phyloP scores from a whole-genome alignment of 2,797 vertebrate species.

The Tragelaphus eurycerus region DNA sequence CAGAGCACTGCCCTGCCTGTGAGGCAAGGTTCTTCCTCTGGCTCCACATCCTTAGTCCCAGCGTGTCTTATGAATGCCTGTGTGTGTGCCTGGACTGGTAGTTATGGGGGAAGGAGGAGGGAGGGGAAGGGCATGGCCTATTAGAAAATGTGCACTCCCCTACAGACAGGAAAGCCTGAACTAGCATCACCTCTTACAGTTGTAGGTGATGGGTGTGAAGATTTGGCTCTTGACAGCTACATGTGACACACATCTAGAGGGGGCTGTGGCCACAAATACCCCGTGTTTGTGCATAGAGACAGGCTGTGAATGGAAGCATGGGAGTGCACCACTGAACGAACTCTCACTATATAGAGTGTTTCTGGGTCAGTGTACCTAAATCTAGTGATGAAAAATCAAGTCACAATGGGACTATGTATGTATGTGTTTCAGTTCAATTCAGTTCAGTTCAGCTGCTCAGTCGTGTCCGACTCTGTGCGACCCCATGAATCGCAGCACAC shows the following conservation, averaged over 20 bases:
- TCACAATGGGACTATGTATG: background rate
- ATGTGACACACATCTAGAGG: background rate
- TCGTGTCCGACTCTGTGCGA: no score
- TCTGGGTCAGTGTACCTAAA: background rate
- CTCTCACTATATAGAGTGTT: conserved; percentile 13
- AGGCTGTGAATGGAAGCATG: background rate
- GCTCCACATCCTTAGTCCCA: background rate
- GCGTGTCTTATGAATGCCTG: background rate
- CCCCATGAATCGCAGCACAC: no score
- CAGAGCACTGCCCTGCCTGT: background rate
- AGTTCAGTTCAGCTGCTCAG: no score
- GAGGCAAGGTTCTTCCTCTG: background rate
- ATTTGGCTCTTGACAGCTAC: background rate
- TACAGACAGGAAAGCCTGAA: background rate
- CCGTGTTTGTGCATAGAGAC: background rate
- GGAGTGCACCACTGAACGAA: background rate
- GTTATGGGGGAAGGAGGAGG: background rate
- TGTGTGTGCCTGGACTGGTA: background rate
- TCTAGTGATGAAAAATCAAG: conserved; percentile 13
- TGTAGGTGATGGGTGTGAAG: background rate
- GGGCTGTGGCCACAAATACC: background rate
- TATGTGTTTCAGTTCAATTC: background rate
- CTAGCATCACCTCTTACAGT: background rate
- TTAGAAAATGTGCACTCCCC: background rate
- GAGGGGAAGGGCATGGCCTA: background rate